phyloP scores from a whole-genome alignment of 2,797 vertebrate genomes.

The Lithobates pipiens region DNA sequence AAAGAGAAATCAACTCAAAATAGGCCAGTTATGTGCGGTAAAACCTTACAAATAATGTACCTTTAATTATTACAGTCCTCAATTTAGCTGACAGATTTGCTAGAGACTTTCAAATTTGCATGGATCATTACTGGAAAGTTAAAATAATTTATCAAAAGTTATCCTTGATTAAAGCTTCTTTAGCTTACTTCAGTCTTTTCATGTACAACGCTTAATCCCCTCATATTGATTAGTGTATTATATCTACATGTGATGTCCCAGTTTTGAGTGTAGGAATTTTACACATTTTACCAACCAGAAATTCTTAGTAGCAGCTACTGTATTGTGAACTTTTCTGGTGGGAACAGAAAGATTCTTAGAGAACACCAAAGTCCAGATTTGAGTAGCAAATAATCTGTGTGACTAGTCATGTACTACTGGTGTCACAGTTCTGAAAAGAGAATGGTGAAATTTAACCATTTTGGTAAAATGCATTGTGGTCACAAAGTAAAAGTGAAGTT shows the following conservation, averaged over 20 bases:
- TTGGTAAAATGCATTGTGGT: too few relatives aligned
- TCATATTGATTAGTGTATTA: conserved; percentile 18
- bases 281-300: background rate
- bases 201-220: conserved; percentile 20
- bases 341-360: background rate
- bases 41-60: background rate
- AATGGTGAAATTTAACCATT: too few relatives aligned
- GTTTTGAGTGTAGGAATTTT: background rate
- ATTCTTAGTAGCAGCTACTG: background rate
- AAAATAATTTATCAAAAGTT: conserved; percentile 56
- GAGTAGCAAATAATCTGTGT: too few relatives aligned
- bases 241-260: background rate
- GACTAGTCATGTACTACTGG: too few relatives aligned
- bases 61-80: too few relatives aligned
- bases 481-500: too few relatives aligned
- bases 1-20: background rate
- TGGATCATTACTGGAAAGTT: conserved; percentile 15
- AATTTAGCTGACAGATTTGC: background rate
- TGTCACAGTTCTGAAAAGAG: too few relatives aligned
- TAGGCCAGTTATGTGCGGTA: background rate
- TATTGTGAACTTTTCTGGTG: background rate
- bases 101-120: conserved; percentile 4
- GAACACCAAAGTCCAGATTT: background rate
- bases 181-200: conserved; percentile 1
- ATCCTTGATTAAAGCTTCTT: conserved; percentile 12